phyloP scores from a whole-genome alignment of 2,113 vertebrate genomes.

The Gymnorhina tibicen region DNA sequence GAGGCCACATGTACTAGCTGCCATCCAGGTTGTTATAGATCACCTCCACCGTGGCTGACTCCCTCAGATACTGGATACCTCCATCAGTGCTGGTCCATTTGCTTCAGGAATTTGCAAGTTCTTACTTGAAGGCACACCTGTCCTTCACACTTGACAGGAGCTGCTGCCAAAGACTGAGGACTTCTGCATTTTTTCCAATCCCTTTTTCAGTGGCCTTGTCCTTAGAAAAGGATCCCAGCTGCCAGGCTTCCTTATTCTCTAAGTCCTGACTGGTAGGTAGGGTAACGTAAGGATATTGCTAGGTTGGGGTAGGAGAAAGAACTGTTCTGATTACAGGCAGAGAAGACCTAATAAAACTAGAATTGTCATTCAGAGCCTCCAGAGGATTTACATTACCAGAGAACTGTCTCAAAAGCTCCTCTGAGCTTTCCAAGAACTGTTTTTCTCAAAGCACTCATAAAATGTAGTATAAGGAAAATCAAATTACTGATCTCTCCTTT shows the following conservation, averaged over 20 bases:
- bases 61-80: not conserved
- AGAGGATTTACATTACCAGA: not conserved
- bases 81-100: not conserved
- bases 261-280: not conserved
- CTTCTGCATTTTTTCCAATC: not conserved
- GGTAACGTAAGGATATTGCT: not conserved
- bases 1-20: rapidly evolving
- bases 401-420: not conserved
- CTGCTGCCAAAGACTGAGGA: not conserved
- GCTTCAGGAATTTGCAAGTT: not conserved
- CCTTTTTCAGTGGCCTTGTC: not conserved
- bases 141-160: not conserved
- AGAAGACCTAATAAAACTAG: not conserved
- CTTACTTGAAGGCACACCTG: not conserved
- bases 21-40: not conserved
- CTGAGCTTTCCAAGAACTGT: not conserved
- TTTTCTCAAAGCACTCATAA: not conserved
- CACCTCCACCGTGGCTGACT: not conserved
- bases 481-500: not conserved
- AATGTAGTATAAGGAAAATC: not conserved
- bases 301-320: not conserved
- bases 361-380: not conserved
- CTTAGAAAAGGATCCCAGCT: not conserved
- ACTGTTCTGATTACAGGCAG: not conserved
- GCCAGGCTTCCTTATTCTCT: not conserved